Conservation (phyloP, 2,888 invertebrate genomes). For the Noctua fimbriata region DNA sequence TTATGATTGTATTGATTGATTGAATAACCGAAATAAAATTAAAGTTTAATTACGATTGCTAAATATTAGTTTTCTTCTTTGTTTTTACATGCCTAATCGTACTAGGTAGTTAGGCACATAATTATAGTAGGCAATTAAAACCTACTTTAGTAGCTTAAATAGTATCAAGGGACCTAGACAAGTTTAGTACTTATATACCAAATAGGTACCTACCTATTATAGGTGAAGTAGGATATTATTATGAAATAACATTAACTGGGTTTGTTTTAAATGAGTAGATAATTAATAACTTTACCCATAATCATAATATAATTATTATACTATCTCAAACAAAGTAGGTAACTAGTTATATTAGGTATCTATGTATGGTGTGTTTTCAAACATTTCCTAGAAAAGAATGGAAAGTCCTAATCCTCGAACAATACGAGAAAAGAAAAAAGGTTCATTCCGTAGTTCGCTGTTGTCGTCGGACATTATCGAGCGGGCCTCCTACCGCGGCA, state of each 20-base stretch:
- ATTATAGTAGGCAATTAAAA: neutral
- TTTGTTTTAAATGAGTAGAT: neutral
- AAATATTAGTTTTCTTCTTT: neutral
- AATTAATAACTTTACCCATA: neutral
- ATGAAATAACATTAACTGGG: neutral
- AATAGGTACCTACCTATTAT: neutral
- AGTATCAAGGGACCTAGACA: neutral
- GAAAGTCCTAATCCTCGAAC: slow-evolving; percentile 3
- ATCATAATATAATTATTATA: neutral
- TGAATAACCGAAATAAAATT: slow-evolving; percentile 3
- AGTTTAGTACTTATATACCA: neutral
- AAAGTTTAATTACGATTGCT: slow-evolving; percentile 7
- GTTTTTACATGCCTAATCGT: neutral
- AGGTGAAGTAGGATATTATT: neutral
- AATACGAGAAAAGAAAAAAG: slow-evolving; percentile 23
- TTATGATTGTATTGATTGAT: slow-evolving; percentile 29
- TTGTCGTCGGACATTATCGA: neutral
- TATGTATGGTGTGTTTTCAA: neutral
- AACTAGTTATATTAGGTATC: too few species aligned
- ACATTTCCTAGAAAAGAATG: slow-evolving; percentile 1
- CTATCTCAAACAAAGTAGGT: neutral
- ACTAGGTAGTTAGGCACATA: neutral
- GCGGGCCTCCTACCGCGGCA: slow-evolving; percentile 15
- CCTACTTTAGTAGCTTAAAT: neutral
- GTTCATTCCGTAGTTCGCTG: slow-evolving; percentile 2